Base-by-base conservation (phyloP, 2,113 vertebrate genomes). In the Scatophagus argus region DNA sequence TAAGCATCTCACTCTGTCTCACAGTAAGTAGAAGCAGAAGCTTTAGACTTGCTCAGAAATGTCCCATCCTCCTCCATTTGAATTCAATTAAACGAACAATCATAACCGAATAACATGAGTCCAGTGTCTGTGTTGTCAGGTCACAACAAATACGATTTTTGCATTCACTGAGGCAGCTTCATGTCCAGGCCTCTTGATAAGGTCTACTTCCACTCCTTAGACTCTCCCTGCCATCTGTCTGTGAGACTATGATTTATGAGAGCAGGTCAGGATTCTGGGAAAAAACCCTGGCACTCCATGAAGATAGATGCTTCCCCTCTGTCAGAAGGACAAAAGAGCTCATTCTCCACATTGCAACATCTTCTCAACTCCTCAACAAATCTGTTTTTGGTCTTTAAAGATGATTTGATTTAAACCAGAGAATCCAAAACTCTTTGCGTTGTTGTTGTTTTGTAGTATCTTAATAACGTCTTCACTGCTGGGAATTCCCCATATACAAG, bases 21-120 rank as follows among this genome's bases (percentile, higher is more conserved):
- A 78, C 46, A 77, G 31, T 87, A 90, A 91, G 64, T 79, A 65
- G 51, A 93, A 92, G 79, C 90, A 91, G 90, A 88, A 76, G 67
- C 10, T 73, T 54, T 0, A n/a, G 4, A 49, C 38, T 41, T 44
- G 49, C 21, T 80, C 36, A 59, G n/a, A 73, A 51, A 34, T 54
- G 23, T 47, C 79, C 27, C 47, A 58, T 49, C 60, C 36, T 77
- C 36, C 46, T 76, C 29, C 34, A 74, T 56, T 49, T 62, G 25
- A 79, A 62, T 25, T 58, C 16, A 31, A 67, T 41, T 2, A 31
- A 14, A 52, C 72, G 31, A 75, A 60, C 67, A 84, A 81, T 68
- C 27, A 68, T 51, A 62, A 76, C 49, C 75, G 54, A 82, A 80
- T 82, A 36, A 49, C 29, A 61, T 10, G 8, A 67, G 21, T 66